Evolutionary conservation across 2,888 invertebrate genomes (phyloP).

Genomic region (Pristionchus entomophagus): DNA sequence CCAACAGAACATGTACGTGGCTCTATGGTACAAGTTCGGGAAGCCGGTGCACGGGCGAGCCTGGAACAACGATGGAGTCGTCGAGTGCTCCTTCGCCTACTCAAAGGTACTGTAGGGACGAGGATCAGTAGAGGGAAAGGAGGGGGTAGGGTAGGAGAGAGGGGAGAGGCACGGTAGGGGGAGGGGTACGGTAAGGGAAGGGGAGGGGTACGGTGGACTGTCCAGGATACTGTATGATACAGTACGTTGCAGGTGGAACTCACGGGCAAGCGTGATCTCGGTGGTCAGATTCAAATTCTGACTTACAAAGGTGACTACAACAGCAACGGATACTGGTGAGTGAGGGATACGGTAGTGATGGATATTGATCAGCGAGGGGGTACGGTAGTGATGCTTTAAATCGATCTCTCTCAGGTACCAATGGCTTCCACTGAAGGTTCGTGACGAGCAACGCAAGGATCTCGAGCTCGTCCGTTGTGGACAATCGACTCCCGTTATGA

Average conservation of each 20-base stretch:
- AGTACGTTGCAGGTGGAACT: constrained; percentile 56
- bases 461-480: constrained; percentile 60
- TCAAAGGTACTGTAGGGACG: constrained; percentile 52
- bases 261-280: constrained; percentile 62
- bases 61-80: constrained; percentile 67
- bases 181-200: background rate
- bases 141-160: background rate
- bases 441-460: constrained; percentile 42
- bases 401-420: constrained; percentile 68
- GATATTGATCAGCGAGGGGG: too few species aligned
- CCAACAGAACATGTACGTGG: constrained; percentile 65
- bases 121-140: background rate
- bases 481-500: constrained; percentile 63
- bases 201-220: background rate
- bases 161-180: background rate
- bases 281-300: constrained; percentile 67
- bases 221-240: too few species aligned
- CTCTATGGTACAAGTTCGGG: constrained; percentile 69
- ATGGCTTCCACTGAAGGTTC: constrained; percentile 62
- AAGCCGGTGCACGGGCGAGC: constrained; percentile 67
- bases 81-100: constrained; percentile 67
- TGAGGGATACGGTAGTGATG: too few species aligned
- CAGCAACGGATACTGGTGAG: constrained; percentile 57
- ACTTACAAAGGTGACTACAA: constrained; percentile 63
- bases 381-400: too few species aligned